Evolutionary conservation across 2,888 invertebrate species (phyloP).

Genomic region (Monopis laevigella): DNA sequence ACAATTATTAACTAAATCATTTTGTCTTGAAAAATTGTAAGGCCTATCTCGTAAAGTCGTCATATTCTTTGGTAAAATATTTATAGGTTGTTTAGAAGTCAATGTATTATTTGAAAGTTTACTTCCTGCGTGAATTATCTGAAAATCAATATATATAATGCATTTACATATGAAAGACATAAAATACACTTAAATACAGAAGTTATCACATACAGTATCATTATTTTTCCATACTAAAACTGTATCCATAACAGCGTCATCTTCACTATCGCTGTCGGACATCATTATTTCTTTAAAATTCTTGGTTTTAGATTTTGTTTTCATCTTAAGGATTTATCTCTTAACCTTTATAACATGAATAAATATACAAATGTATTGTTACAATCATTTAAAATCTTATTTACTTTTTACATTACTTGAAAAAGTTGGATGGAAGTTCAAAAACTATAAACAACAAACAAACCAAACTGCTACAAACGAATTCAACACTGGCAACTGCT

Average conservation of each 20-base stretch:
- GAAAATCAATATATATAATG: not conserved
- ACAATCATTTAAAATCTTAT: too few species aligned
- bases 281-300: slow-evolving; percentile 20
- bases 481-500: too few species aligned
- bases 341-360: too few species aligned
- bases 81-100: not conserved
- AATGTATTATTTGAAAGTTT: not conserved
- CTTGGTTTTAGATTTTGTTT: not conserved
- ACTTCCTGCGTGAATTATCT: slow-evolving; percentile 1
- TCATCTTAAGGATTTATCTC: too few species aligned
- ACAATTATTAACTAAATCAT: not conserved
- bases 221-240: slow-evolving; percentile 31
- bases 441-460: too few species aligned
- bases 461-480: too few species aligned
- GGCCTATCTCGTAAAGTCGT: not conserved
- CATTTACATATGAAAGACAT: not conserved
- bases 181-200: not conserved
- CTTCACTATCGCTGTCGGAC: slow-evolving; percentile 39
- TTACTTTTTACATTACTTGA: too few species aligned
- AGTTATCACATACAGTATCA: slow-evolving; percentile 29
- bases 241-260: slow-evolving; percentile 25
- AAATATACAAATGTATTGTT: too few species aligned
- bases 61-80: not conserved
- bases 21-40: not conserved
- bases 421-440: too few species aligned